Base-by-base conservation (phyloP, 2,888 invertebrate species). In the Selenia dentaria region DNA sequence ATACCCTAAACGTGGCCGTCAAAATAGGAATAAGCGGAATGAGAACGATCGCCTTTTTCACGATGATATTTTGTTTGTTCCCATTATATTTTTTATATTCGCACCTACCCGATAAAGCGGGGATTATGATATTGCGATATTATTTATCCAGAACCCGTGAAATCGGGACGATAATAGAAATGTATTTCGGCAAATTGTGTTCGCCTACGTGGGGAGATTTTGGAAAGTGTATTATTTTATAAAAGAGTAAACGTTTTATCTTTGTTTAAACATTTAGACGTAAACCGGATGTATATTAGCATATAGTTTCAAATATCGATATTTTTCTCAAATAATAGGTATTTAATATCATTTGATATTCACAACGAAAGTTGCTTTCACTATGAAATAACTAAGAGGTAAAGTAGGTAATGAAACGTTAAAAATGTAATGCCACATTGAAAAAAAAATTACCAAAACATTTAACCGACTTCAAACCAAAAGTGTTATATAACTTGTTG, bases 1-100 rank as follows among this genome's bases (percentile, higher is more conserved):
- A 77, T 75, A 76, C 73, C 67, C 73, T 79, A 81, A 81, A 80
- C 78, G 73, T 54, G 71, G 78, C 67, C 37, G 31, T 29, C 70
- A 67, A 64, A 74, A 64, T 50, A 51, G 72, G 67, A 76, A 84
- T 73, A 76, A 72, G 73, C 50, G 72, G 67, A 76, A 84, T 73
- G 76, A 72, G 73, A 76, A 79, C 69, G 69, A 64, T 53, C 61
- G 71, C 74, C 74, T 74, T 80, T 71, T 54, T 29, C 54, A 61
- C 64, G 63, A 65, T 67, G 67, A 65, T 67, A 64, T 75, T 78
- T 79, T 75, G 72, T 79, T 78, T 78, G 70, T 71, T 64, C 59
- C 54, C 49, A n/a, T n/a, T n/a, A n/a, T n/a, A n/a, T 54, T 56
- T 58, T 59, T 65, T 67, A 52, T 62, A 6, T 22, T 22, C 22